Conservation (phyloP, 2,797 vertebrate species). For the Rhyacichthys aspro region DNA sequence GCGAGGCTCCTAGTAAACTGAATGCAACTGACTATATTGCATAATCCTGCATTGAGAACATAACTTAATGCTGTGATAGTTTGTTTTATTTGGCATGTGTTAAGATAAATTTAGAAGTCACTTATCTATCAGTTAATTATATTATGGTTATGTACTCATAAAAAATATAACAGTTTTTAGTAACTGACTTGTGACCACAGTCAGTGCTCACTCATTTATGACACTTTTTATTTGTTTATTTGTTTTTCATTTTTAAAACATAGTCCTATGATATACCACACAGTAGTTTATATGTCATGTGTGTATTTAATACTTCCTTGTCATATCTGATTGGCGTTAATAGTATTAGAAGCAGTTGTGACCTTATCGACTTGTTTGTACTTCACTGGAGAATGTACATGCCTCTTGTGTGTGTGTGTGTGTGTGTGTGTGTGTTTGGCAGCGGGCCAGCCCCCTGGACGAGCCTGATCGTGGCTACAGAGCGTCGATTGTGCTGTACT, state of each 20-base stretch:
- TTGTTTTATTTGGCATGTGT: not conserved
- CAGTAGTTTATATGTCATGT: not conserved
- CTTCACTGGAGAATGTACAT: slow-evolving; percentile 10
- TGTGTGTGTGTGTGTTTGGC: slow-evolving; percentile 33
- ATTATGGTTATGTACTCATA: no score
- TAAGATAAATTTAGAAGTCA: no score
- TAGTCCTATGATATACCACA: no score
- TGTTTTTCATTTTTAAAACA: no score
- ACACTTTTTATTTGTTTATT: no score
- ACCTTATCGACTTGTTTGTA: slow-evolving; percentile 6
- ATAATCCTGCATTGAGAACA: not conserved
- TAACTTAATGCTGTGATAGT: not conserved
- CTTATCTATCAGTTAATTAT: no score
- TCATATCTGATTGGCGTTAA: not conserved
- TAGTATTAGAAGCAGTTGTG: not conserved
- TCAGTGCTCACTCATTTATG: no score
- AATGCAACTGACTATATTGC: not conserved
- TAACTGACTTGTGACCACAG: no score
- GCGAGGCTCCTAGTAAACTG: slow-evolving; percentile 1
- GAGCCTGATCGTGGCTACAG: slow-evolving; percentile 58
- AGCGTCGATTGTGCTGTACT: slow-evolving; percentile 65
- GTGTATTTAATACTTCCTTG: not conserved
- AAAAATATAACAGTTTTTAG: no score
- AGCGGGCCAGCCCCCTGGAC: slow-evolving; percentile 31
- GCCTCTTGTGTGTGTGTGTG: slow-evolving; percentile 21